These are phyloP conservation scores for Melanerpes formicivorus DNA, from an alignment of 2,113 vertebrate genomes.

Conservation along the genomic window DNA sequence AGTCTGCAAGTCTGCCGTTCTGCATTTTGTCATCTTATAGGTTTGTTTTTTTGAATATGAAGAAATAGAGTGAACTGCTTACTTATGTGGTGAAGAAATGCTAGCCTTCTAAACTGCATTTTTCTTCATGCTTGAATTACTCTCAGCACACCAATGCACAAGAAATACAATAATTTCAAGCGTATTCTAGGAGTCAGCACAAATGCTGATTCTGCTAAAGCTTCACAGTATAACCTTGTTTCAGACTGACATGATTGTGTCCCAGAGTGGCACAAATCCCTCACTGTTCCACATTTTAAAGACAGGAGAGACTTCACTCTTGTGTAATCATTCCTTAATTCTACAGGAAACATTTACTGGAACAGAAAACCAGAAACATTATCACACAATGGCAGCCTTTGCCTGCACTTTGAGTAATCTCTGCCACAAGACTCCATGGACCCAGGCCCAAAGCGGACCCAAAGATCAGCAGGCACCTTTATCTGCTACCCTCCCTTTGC, in stretches of 20 bases:
- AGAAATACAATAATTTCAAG: slow-evolving; percentile 18
- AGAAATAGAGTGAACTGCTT: background rate
- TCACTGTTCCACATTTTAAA: slow-evolving; percentile 44
- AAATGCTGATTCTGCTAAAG: slow-evolving; percentile 48
- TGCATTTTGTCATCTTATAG: slow-evolving; percentile 24
- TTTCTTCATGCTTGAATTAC: slow-evolving; percentile 14
- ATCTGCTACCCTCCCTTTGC: background rate
- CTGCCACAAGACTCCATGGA: background rate
- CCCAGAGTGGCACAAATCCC: slow-evolving; percentile 31
- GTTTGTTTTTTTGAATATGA: background rate
- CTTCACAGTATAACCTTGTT: background rate
- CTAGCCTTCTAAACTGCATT: background rate
- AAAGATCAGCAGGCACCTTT: background rate
- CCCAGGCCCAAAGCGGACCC: accelerated
- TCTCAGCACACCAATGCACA: background rate
- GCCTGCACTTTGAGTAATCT: background rate
- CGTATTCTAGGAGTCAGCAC: slow-evolving; percentile 10
- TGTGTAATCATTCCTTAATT: background rate
- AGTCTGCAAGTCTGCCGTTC: background rate
- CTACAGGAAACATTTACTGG: background rate
- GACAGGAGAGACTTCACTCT: background rate
- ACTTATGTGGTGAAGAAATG: background rate
- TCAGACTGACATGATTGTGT: slow-evolving; percentile 24
- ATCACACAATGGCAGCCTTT: background rate
- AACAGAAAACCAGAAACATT: background rate